These are phyloP conservation scores for Monochamus saltuarius DNA, from an alignment of 1,140 invertebrate genomes.

Conservation along the genomic window DNA sequence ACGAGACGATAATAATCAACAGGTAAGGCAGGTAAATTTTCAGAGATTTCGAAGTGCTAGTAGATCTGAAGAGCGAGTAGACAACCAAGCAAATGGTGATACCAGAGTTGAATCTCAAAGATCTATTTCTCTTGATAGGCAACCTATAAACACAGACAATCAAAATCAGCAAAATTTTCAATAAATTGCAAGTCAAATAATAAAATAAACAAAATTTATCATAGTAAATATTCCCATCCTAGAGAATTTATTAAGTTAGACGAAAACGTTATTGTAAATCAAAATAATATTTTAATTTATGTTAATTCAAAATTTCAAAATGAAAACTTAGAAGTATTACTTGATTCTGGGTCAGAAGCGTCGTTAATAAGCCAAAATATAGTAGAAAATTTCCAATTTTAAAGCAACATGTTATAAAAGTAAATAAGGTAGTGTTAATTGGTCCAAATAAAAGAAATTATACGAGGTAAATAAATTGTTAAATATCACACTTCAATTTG, in stretches of 20 bases:
- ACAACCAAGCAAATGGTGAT: background rate
- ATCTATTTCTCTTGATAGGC: no score
- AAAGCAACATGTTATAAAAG: no score
- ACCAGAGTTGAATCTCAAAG: background rate
- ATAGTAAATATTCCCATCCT: background rate
- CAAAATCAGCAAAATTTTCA: background rate
- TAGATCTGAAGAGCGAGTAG: background rate
- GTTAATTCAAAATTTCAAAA: background rate
- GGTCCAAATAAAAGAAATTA: no score
- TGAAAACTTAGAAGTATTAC: background rate
- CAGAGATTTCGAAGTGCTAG: background rate
- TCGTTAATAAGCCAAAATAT: background rate
- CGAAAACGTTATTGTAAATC: background rate
- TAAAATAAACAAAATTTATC: background rate
- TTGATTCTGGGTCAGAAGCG: background rate
- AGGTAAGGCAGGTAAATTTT: background rate
- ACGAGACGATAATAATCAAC: no score
- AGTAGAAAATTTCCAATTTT: background rate
- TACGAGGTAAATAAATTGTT: no score
- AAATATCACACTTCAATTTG: no score
- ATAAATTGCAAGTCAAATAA: background rate
- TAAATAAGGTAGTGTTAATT: no score
- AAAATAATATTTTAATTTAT: background rate
- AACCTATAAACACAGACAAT: no score
- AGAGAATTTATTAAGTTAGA: conserved; percentile 6